These are phyloP conservation scores for Vulpes lagopus DNA, from an alignment of 2,113 vertebrate genomes.

Conservation along the genomic window DNA sequence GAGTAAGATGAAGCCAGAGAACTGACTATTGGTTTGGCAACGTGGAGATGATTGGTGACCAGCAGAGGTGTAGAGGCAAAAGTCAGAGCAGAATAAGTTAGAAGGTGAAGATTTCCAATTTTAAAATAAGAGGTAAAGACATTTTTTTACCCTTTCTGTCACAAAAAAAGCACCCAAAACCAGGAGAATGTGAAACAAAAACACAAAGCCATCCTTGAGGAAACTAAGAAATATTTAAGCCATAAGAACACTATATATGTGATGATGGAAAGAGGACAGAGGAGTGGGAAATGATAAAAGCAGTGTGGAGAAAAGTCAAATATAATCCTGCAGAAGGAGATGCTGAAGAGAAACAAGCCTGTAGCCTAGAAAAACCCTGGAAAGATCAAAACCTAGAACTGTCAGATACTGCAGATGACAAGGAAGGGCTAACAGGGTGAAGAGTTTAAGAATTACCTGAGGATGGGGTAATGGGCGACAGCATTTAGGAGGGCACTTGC, in stretches of 20 bases:
- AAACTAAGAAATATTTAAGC: constrained; percentile 26
- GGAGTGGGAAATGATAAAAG: not conserved
- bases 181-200: constrained; percentile 17
- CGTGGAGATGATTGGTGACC: not conserved
- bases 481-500: not conserved
- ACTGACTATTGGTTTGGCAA: not conserved
- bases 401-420: not conserved
- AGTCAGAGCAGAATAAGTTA: not conserved
- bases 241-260: not conserved
- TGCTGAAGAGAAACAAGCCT: not conserved
- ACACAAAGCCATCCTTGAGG: not conserved
- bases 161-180: not conserved
- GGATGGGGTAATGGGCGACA: not conserved
- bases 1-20: not conserved
- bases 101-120: not conserved
- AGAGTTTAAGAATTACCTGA: not conserved
- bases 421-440: not conserved
- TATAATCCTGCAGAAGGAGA: not conserved
- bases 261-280: not conserved
- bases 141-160: not conserved
- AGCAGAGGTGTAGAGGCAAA: not conserved
- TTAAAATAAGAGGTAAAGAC: not conserved
- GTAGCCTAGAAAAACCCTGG: not conserved
- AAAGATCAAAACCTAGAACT: not conserved
- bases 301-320: not conserved